Conservation (phyloP, 2,888 invertebrate species). For the Apotomis turbidana region DNA sequence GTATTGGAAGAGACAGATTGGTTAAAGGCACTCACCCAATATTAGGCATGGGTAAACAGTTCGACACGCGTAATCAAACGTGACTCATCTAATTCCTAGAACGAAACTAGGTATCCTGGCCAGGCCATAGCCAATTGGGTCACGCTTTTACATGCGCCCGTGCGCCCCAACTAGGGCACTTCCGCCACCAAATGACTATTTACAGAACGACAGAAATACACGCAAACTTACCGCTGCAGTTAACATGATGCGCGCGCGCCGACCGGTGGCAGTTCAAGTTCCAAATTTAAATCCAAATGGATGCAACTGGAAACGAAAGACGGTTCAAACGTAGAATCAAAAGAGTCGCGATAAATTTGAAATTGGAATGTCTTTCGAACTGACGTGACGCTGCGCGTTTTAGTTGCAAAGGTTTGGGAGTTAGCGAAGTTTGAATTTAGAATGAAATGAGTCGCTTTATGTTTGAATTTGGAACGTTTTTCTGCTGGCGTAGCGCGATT, state of each 20-base stretch:
- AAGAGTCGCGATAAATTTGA: not conserved
- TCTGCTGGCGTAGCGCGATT: not conserved
- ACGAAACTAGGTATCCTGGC: conserved; percentile 37
- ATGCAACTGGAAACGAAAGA: conserved; percentile 10
- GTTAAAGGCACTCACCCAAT: not conserved
- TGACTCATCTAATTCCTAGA: conserved; percentile 32
- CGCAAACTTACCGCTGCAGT: conserved; percentile 20
- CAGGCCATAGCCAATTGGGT: conserved; percentile 33
- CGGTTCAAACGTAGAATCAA: not conserved
- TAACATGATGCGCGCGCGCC: conserved; percentile 3
- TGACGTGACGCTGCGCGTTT: not conserved
- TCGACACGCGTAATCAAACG: conserved; percentile 5
- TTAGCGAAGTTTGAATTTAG: not conserved
- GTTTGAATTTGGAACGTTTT: conserved; percentile 4
- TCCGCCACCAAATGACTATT: conserved; percentile 55
- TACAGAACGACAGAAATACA: conserved; percentile 49
- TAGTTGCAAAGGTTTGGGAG: not conserved
- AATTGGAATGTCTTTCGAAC: not conserved
- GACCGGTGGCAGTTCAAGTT: not conserved
- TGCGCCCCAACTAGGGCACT: conserved; percentile 43
- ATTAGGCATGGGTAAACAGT: not conserved
- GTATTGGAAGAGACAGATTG: not conserved
- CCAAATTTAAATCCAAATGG: conserved; percentile 12
- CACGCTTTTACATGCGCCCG: conserved; percentile 18
- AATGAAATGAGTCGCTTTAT: not conserved